Base-by-base conservation (phyloP, 2,888 invertebrate genomes). In the Taphrorychus bicolor region DNA sequence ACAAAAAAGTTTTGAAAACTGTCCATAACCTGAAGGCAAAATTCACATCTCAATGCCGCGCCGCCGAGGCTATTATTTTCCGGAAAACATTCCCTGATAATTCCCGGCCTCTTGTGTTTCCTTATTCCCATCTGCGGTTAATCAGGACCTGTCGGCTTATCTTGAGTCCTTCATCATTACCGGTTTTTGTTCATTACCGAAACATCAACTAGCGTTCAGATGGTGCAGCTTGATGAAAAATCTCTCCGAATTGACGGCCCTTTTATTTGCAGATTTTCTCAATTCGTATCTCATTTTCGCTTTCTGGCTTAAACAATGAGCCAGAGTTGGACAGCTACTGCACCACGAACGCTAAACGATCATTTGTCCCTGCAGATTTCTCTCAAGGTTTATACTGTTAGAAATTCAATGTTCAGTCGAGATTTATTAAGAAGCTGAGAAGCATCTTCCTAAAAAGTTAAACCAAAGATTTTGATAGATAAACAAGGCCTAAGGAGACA, bases 191-290 rank as follows among this genome's bases (percentile, higher is more conserved):
- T 82, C 81, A 82, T 82, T 82, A 81, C 76, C 75, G 77, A 78
- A 80, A 80, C 79, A 79, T 80, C 80, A 80, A 77, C 78, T 45
- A 53, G 57, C 64, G 78, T 76, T 80, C 80, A 79, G 80, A 80
- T 80, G 80, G 79, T 77, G 66, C 63, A 62, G 80, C 80, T 78
- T 80, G 82, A 82, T 82, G 82, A 82, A 82, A 82, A 82, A 82
- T 82, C 81, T 80, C 75, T 72, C 77, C 78, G 78, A 82, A 82
- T 80, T 82, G 82, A 82, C 82, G 80, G 81, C 76, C 76, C 81
- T 79, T 81, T 82, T 82, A 82, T 82, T 81, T 81, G 81, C 79
- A 80, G 81, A 81, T 81, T 82, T 81, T 78, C 78, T 76, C 80
- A 79, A 78, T 81, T 81, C 81, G 80, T 80, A 81, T 81, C 82